phyloP scores from a whole-genome alignment of 2,113 vertebrate genomes.

The Thalassarche chlororhynchos region DNA sequence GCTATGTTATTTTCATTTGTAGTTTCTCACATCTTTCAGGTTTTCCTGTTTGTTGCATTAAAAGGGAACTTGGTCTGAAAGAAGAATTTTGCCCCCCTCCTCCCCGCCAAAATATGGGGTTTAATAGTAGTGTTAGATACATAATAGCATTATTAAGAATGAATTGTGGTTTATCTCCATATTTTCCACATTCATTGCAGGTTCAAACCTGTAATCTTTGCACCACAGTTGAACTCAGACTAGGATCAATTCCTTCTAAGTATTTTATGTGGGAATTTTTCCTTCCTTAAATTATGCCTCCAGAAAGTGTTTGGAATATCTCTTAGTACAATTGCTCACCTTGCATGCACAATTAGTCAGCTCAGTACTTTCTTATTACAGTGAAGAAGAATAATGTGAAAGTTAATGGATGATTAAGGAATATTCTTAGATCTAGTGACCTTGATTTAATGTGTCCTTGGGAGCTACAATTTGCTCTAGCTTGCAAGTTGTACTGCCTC shows the following conservation, averaged over 20 bases:
- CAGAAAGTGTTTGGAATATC: neutral
- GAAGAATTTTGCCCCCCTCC: neutral
- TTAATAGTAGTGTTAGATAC: neutral
- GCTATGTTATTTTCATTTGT: neutral
- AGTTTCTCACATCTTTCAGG: neutral
- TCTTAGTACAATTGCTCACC: neutral
- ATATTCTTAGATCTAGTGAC: conserved; percentile 15
- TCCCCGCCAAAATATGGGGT: fast-evolving
- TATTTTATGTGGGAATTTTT: neutral
- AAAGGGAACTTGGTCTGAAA: neutral
- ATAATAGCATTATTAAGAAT: neutral
- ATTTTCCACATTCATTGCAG: neutral
- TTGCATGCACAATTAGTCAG: conserved; percentile 10
- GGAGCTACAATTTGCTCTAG: neutral
- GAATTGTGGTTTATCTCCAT: neutral
- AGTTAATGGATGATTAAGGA: conserved; percentile 22
- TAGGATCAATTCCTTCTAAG: neutral
- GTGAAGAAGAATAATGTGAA: conserved; percentile 20
- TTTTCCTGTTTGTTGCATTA: neutral
- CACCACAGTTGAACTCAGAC: neutral
- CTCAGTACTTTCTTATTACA: conserved; percentile 10
- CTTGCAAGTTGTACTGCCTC: conserved; percentile 8
- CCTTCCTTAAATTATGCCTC: neutral
- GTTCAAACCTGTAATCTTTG: neutral
- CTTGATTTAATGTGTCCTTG: conserved; percentile 46